Evolutionary conservation across 2,113 vertebrate genomes (phyloP).

Genomic region (Tenebrosternarchus preto): DNA sequence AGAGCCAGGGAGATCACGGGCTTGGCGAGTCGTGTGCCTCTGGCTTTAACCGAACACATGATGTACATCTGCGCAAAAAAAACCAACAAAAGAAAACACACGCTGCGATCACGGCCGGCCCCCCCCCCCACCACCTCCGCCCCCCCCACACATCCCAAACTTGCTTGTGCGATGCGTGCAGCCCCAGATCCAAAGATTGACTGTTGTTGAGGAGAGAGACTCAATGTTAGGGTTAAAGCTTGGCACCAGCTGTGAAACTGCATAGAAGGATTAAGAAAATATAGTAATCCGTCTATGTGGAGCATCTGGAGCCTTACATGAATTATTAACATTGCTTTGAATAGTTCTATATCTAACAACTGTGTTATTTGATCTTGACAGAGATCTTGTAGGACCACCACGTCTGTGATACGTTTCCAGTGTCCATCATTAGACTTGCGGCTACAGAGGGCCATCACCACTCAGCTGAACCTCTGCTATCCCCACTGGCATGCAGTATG

Average conservation of each 20-base stretch:
- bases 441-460: not conserved
- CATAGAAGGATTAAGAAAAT: no score
- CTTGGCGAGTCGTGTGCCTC: slow-evolving; percentile 87
- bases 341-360: not conserved
- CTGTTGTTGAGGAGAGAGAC: no score
- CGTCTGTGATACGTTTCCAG: no score
- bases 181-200: no score
- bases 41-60: slow-evolving; percentile 83
- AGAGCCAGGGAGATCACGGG: slow-evolving; percentile 84
- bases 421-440: not conserved
- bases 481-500: not conserved
- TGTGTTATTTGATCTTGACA: not conserved
- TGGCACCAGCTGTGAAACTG: no score
- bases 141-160: no score
- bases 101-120: slow-evolving; percentile 36
- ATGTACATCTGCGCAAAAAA: slow-evolving; percentile 88
- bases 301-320: no score
- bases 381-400: not conserved
- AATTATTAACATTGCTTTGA: no score
- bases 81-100: no score
- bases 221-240: no score
- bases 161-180: no score
- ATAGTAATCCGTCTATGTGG: no score
- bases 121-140: slow-evolving; percentile 7
- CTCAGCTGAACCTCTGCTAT: not conserved